Base-by-base conservation (phyloP, 2,888 invertebrate genomes). In the Saturnia pavonia region DNA sequence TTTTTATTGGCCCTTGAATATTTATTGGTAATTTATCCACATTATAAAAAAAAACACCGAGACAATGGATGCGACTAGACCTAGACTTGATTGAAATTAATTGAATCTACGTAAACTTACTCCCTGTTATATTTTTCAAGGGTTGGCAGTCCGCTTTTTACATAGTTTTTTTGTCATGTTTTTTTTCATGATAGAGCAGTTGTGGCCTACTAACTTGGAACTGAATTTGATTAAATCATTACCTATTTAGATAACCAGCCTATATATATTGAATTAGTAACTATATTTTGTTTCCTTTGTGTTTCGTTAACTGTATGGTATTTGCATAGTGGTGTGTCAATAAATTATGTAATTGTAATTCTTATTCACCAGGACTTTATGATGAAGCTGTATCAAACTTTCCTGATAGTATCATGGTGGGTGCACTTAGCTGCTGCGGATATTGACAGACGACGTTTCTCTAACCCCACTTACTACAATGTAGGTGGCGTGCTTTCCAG, bases 401-500 rank as follows among this genome's bases (percentile, higher is more conserved):
- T 86, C 3, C 34, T 85, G n/a, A 60, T 77, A 14, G 71, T 80
- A 43, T 54, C 80, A 60, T 75, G 72, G 69, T 74, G 80, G 16
- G 75, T 81, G 9, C 67, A 42, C 4, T 69, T 82, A 48, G 79
- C 77, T 11, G 72, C 78, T 1, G 91, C 89, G 4, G 90, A 92
- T 60, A 87, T 85, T 48, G 92, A 91, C 74, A 82, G 88, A 14
- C 82, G 91, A 7, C 81, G 91, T 3, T 90, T 88, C 72, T 89
- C 95, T 71, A 96, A 96, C 88, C 96, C 96, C 40, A 95, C 95
- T 19, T 95, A 95, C 78, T 98, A 97, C 89, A 98, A 97, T 84
- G 98, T 99, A 73, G 98, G 98, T 27, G 98, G 98, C n/a, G 98
- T 99, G 1, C 95, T 99, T 34, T 97, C 97, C 73, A 97, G 96